Percentiles rank a stretch among this genome's conserved stretches.
Evolutionary conservation across 2,113 vertebrate genomes (phyloP).

Genomic region (Tachysurus fulvidraco): DNA sequence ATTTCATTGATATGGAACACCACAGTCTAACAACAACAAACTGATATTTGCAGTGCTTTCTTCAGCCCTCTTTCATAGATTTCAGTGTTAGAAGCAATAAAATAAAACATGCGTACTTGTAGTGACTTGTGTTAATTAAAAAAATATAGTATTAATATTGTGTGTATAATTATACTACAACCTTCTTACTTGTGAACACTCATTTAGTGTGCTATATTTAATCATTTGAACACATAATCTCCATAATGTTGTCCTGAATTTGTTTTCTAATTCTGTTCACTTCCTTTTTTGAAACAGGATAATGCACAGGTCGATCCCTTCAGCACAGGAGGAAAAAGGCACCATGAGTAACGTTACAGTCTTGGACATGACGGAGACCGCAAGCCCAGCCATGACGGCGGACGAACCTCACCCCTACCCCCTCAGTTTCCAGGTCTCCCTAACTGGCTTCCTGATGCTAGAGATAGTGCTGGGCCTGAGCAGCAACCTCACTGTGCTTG

Average conservation of each 20-base stretch:
- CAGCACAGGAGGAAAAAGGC: constrained; percentile 85
- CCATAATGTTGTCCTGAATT: not conserved
- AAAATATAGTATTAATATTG: not conserved
- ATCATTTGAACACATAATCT: not conserved
- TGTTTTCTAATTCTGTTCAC: constrained; percentile 2
- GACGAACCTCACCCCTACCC: constrained; percentile 70
- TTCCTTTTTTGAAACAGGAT: constrained; percentile 73
- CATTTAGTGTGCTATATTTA: not conserved
- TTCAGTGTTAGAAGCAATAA: not conserved
- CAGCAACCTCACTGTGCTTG: constrained; percentile 92
- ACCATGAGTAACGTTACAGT: constrained; percentile 98
- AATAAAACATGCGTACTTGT: not conserved
- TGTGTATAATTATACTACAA: not conserved
- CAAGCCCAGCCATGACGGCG: constrained; percentile 79
- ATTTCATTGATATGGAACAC: not conserved
- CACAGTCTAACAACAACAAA: not conserved
- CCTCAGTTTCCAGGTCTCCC: constrained; percentile 80
- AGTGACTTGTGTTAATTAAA: not conserved
- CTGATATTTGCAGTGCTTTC: not conserved
- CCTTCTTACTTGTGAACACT: not conserved
- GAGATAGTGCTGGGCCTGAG: constrained; percentile 94
- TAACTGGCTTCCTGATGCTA: constrained; percentile 90
- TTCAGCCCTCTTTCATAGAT: not conserved
- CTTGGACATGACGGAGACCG: constrained; percentile 80
- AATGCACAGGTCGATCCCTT: constrained; percentile 85